phyloP scores from a whole-genome alignment of 2,797 vertebrate species.

The Mastacembelus armatus region DNA sequence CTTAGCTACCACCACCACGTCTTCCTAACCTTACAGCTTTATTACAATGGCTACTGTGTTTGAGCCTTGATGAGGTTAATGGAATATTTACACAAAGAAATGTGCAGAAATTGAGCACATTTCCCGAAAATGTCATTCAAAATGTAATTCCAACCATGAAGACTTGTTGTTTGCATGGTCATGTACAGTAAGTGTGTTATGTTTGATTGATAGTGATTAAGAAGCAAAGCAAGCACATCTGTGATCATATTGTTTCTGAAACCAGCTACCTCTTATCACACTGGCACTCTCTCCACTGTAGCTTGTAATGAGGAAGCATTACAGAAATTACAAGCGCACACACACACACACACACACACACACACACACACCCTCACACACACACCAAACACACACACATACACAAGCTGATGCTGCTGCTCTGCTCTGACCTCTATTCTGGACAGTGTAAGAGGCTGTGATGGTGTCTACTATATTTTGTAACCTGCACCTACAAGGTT shows the following conservation, averaged over 20 bases:
- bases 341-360: no score
- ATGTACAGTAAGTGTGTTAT: slow-evolving; percentile 21
- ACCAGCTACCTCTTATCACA: slow-evolving; percentile 50
- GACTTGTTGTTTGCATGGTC: neutral
- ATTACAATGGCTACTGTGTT: slow-evolving; percentile 3
- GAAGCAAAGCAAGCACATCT: slow-evolving; percentile 43
- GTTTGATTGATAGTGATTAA: slow-evolving; percentile 61
- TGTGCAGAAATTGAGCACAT: neutral
- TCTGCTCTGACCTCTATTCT: slow-evolving; percentile 4
- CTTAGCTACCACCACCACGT: neutral
- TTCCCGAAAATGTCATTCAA: neutral
- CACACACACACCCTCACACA: no score
- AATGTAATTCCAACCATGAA: neutral
- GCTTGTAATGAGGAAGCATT: slow-evolving; percentile 47
- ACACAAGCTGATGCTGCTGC: neutral
- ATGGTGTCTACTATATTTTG: slow-evolving; percentile 3
- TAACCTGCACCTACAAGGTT: slow-evolving; percentile 12
- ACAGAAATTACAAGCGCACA: slow-evolving; percentile 36
- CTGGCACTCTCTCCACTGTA: slow-evolving; percentile 50
- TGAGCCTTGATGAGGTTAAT: slow-evolving; percentile 1
- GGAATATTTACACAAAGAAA: neutral
- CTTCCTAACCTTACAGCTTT: neutral
- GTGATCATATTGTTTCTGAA: slow-evolving; percentile 50
- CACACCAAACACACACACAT: no score
- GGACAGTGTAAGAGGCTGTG: slow-evolving; percentile 18